Base-by-base conservation (phyloP, 2,797 vertebrate species). In the Allenopithecus nigroviridis region DNA sequence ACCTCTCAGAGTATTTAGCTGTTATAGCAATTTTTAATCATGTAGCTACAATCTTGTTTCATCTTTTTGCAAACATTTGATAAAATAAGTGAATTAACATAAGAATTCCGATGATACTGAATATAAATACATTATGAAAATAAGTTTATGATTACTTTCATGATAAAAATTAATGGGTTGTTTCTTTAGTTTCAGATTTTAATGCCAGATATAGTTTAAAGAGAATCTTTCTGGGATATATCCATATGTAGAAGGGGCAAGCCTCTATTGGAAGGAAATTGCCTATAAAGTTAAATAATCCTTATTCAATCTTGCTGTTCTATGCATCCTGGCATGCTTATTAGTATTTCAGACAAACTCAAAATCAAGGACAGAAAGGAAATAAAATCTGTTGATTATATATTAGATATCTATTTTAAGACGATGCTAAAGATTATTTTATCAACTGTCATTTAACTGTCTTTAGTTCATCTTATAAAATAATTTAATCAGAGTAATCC, bases 271-370 rank as follows among this genome's bases (percentile, higher is more conserved):
- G 88, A 85, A 91, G 11, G 8, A 96, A 96, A 78, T 92, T 83
- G 30, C 41, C 70, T 55, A 59, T 78, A 84, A 96, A 87, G 6
- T 21, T 74, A 81, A 28, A 80, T 64, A 95, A 80, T 92, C 16
- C 26, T 85, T 59, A 95, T 36, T 84, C 33, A 61, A 39, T 64
- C 46, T 85, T 53, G 94, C 91, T 83, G 1, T 75, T 92, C 33
- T 72, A 8, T 93, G 48, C 5, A 53, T 75, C 22, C 41, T 79
- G 24, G 28, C 8, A 14, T 76, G 57, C 0, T 76, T 93, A 87
- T 84, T 94, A 96, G 94, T 92, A 96, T 92, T 91, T 86, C 53
- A 89, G 43, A 48, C 70, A 93, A 93, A 84, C 22, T 84, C 19
- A 89, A 19, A 91, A 61, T 57, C 39, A 85, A 89, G 57, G 2